Conservation (phyloP, 2,113 vertebrate genomes). For the Suncus etruscus region DNA sequence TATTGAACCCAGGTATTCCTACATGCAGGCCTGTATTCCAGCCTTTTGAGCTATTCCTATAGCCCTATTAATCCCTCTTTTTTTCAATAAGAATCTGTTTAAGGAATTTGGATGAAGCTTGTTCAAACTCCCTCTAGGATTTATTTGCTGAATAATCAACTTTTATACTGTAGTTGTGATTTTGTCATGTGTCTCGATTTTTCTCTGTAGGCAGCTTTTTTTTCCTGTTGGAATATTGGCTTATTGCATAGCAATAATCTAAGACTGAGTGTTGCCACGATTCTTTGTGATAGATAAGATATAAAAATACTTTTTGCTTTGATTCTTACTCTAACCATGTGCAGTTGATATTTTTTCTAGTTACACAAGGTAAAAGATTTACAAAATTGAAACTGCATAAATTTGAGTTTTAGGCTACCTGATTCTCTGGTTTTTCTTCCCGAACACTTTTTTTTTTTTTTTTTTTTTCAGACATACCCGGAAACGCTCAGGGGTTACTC, state of each 20-base stretch:
- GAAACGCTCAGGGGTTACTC: too few species aligned
- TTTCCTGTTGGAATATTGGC: not conserved
- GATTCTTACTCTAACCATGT: not conserved
- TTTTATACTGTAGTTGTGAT: too few species aligned
- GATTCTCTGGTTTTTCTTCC: too few species aligned
- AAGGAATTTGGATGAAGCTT: not conserved
- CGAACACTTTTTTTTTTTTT: too few species aligned
- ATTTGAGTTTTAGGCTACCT: not conserved
- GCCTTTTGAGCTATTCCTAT: too few species aligned
- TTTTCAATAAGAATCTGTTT: not conserved
- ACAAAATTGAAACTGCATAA: not conserved
- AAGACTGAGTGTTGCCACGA: not conserved
- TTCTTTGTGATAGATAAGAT: too few species aligned
- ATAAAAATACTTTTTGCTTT: not conserved
- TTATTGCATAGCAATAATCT: conserved; percentile 12
- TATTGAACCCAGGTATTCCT: too few species aligned
- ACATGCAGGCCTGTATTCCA: too few species aligned
- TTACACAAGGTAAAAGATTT: not conserved
- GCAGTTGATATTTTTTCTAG: conserved; percentile 1
- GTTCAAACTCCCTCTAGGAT: too few species aligned
- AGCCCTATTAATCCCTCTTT: not conserved
- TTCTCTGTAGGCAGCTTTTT: not conserved
- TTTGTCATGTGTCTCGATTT: not conserved
- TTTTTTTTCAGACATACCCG: too few species aligned
- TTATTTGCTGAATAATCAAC: not conserved